Base-by-base conservation (phyloP, 2,113 vertebrate species). In the Sphaerodactylus townsendi region DNA sequence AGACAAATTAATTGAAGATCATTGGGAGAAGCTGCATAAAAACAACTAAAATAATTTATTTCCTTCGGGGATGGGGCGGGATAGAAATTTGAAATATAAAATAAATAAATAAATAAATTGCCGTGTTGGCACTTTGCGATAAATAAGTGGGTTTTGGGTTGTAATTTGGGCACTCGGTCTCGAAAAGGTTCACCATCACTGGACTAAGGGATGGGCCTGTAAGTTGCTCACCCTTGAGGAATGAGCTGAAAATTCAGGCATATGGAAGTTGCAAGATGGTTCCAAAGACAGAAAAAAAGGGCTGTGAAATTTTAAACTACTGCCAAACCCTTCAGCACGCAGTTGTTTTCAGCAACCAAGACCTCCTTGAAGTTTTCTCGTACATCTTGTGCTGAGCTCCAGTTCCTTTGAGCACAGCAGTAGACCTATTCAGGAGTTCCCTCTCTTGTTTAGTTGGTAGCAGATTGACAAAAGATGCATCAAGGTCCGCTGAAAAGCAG, bases 401-500 rank as follows among this genome's bases (percentile, higher is more conserved):
- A 59, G 41, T 79, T 82, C 69, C 65, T 82, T 82, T 70, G 39
- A 66, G 74, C 69, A 74, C 59, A 69, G 87, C 53, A 82, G 74
- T 39, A n/a, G 74, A 68, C 46, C 79, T 82, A 72, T 53, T 88
- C 74, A 66, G 33, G 59, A 53, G 37, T 56, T 33, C 11, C n/a
- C 35, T 53, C 62, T 72, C 83, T 82, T 69, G 69, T 74, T 74
- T 41, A 30, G 17, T 76, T 70, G 37, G 65, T 68, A 76, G 81
- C 64, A 46, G 81, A 65, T 80, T 70, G 70, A 56, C 46, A 77
- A 65, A 89, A 83, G 79, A 13, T 0, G 1, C 8, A 77, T 35
- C 56, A 56, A 78, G 53, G 72, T 2, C 0, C 0, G 64, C 71
- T 19, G 28, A 19, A 65, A 62, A 46, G 59, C 41, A 82, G 66